Conservation (phyloP, 2,797 vertebrate genomes). For the Dendrocincla fuliginosa region DNA sequence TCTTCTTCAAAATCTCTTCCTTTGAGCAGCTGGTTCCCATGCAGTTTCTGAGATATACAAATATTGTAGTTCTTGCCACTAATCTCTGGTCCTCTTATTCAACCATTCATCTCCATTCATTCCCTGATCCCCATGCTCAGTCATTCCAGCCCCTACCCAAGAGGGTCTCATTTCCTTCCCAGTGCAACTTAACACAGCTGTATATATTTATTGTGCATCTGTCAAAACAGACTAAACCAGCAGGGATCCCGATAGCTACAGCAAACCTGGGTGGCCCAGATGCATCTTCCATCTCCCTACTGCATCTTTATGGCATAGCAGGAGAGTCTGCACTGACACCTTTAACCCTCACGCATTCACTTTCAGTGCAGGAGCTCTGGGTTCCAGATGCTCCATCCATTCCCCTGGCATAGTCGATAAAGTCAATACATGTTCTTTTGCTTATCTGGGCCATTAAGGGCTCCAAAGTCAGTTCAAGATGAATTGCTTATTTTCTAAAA, state of each 20-base stretch:
- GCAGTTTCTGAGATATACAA: not conserved
- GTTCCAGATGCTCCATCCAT: not conserved
- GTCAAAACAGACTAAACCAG: not conserved
- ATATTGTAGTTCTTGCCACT: not conserved
- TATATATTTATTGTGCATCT: accelerated
- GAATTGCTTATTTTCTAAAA: not conserved
- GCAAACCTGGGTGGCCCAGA: not conserved
- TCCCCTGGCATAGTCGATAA: not conserved
- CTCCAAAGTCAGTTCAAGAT: not conserved
- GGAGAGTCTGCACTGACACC: not conserved
- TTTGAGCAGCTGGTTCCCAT: not conserved
- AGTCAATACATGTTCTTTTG: not conserved
- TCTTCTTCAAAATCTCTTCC: not conserved
- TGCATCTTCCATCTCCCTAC: not conserved
- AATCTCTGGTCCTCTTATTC: not conserved
- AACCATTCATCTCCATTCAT: not conserved
- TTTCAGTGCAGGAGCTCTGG: not conserved
- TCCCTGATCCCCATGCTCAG: not conserved
- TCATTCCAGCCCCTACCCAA: not conserved
- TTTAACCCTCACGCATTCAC: not conserved
- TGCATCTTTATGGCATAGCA: not conserved
- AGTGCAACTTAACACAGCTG: not conserved
- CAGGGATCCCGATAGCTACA: not conserved
- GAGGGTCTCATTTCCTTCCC: not conserved
- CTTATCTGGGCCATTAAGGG: not conserved